Percentiles rank a stretch among this genome's conserved stretches.
phyloP scores from a whole-genome alignment of 1,140 invertebrate species.

The Sarcophaga peregrina region DNA sequence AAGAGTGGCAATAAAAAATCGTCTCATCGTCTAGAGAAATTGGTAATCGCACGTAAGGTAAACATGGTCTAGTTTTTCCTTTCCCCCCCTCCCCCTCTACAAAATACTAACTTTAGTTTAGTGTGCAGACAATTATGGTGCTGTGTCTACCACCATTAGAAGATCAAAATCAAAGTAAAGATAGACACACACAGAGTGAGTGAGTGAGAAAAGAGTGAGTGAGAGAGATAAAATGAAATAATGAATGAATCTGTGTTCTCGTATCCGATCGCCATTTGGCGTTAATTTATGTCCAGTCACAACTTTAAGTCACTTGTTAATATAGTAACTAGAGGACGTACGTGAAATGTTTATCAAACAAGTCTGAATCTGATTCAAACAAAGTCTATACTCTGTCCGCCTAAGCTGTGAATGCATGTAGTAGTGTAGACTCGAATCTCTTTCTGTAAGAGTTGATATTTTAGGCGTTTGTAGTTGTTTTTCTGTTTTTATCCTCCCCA shows the following conservation, averaged over 20 bases:
- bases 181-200: background rate
- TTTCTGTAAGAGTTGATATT: too few relatives aligned
- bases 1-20: constrained; percentile 32
- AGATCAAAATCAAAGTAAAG: background rate
- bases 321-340: constrained; percentile 41
- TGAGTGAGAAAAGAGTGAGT: too few relatives aligned
- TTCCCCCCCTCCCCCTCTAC: background rate
- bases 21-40: constrained; percentile 22
- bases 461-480: too few relatives aligned
- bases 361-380: background rate
- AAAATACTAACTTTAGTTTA: background rate
- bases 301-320: constrained; percentile 38
- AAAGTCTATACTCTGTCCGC: too few relatives aligned
- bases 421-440: too few relatives aligned
- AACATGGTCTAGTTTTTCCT: constrained; percentile 2
- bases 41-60: background rate
- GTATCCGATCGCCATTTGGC: constrained; percentile 30
- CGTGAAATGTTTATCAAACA: constrained; percentile 32
- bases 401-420: too few relatives aligned
- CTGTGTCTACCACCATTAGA: background rate
- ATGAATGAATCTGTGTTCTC: constrained; percentile 3
- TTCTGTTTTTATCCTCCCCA: background rate
- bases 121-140: too few relatives aligned
- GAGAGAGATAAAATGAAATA: background rate
- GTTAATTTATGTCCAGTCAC: constrained; percentile 42